phyloP scores from a whole-genome alignment of 2,113 vertebrate species.

The Fukomys damarensis region DNA sequence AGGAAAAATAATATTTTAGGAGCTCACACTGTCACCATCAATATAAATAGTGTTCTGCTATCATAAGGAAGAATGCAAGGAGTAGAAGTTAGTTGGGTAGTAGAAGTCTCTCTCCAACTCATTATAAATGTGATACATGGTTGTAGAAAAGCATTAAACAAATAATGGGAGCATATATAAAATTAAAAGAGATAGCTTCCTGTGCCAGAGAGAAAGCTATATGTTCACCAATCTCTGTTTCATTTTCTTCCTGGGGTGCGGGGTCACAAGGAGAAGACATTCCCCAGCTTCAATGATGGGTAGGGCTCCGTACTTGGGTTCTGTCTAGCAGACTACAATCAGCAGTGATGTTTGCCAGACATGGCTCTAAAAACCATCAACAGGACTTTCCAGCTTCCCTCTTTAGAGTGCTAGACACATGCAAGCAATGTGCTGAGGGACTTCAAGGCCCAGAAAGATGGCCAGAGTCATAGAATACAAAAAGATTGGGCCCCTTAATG shows the following conservation, averaged over 20 bases:
- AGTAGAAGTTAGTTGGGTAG: background rate
- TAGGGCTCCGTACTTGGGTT: background rate
- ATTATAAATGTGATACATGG: background rate
- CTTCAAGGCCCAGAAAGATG: conserved; percentile 5
- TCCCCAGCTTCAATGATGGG: background rate
- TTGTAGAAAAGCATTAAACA: background rate
- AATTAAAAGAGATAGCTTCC: conserved; percentile 14
- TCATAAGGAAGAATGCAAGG: background rate
- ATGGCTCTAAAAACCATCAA: background rate
- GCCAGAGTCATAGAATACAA: background rate
- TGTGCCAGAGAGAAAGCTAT: background rate
- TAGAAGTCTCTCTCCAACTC: background rate
- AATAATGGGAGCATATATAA: background rate
- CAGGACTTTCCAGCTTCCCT: background rate
- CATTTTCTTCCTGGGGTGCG: background rate
- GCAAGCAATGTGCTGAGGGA: background rate
- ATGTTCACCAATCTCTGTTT: conserved; percentile 1
- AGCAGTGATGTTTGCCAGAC: background rate
- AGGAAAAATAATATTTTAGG: background rate
- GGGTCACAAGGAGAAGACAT: background rate
- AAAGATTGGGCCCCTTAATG: conserved; percentile 5
- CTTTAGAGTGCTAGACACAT: background rate
- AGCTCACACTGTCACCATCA: background rate
- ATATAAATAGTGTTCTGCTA: background rate
- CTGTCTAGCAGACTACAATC: background rate